Evolutionary conservation across 2,113 vertebrate genomes (phyloP), one percentile per base, ranked within the genome.

Genomic region (Dermatemys mawii): DNA sequence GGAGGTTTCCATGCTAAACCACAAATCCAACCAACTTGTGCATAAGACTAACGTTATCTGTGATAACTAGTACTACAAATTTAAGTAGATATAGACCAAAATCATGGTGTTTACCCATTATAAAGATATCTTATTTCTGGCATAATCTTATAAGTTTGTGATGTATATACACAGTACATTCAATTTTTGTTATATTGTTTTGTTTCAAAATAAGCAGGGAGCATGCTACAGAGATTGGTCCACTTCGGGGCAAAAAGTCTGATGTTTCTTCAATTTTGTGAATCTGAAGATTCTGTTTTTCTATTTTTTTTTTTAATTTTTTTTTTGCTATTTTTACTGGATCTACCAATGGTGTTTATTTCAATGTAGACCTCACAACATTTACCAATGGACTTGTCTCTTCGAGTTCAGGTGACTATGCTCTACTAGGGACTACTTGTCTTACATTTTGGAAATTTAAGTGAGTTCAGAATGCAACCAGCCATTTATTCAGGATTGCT

Each of bases 1-100:
- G 88, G 53, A 85, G 9, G 27, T 46, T 17, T 19, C 32, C 27
- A 93, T 57, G 93, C 57, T 70, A 83, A 92, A 87, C 54, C 0
- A 1, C 54, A 94, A 88, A 93, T 84, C 63, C 84, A 95, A 93
- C 86, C 79, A 91, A 92, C 89, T 88, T 76, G 73, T 29, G 38
- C 38, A 46, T 76, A 27, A 76, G 41, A 46, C 24, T 41, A 76
- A 16, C 44, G 26, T 75, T 44, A 46, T 41, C 6, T 46, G 44
- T 44, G 73, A 29, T 46, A 46, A 46, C 41, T 8, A 27, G 17
- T 27, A 46, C 41, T 44, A 13, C 12, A 76, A 76, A 46, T 76
- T 76, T 44, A 76, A 76, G 44, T 16, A 38, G 63, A 38, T 38
- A 55, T n/a, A 75, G 46, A 26, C 24, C 41, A 76, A 70, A 46